Evolutionary conservation across 2,113 vertebrate genomes (phyloP).

Genomic region (Eulacestoma nigropectus): DNA sequence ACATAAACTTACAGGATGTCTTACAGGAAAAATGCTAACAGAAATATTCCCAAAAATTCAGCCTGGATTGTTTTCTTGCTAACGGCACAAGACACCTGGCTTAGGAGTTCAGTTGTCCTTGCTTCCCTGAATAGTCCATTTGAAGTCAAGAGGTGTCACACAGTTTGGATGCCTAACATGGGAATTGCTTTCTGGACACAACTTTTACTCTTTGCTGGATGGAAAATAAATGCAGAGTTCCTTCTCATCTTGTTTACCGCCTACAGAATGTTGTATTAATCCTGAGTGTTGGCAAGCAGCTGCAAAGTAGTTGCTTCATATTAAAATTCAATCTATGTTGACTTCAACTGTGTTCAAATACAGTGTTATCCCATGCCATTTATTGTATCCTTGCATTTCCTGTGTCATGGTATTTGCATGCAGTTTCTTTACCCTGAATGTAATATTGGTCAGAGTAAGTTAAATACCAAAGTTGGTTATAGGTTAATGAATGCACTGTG

Average conservation of each 20-base stretch:
- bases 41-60: slow-evolving; percentile 12
- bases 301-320: slow-evolving; percentile 13
- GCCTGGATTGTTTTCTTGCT: not conserved
- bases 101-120: not conserved
- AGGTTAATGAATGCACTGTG: not conserved
- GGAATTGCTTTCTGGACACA: not conserved
- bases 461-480: not conserved
- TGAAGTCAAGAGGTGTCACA: not conserved
- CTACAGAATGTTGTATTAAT: not conserved
- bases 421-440: not conserved
- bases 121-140: rapidly evolving
- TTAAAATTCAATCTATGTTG: slow-evolving; percentile 4
- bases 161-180: not conserved
- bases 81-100: not conserved
- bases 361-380: not conserved
- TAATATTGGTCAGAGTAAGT: not conserved
- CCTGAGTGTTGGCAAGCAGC: not conserved
- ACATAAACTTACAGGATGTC: not conserved
- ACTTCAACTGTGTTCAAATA: not conserved
- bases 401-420: not conserved
- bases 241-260: not conserved
- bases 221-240: not conserved
- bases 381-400: not conserved
- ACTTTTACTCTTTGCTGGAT: not conserved
- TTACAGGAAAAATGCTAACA: not conserved